Evolutionary conservation across 2,888 invertebrate species (phyloP).

Genomic region (Oscheius sp.): DNA sequence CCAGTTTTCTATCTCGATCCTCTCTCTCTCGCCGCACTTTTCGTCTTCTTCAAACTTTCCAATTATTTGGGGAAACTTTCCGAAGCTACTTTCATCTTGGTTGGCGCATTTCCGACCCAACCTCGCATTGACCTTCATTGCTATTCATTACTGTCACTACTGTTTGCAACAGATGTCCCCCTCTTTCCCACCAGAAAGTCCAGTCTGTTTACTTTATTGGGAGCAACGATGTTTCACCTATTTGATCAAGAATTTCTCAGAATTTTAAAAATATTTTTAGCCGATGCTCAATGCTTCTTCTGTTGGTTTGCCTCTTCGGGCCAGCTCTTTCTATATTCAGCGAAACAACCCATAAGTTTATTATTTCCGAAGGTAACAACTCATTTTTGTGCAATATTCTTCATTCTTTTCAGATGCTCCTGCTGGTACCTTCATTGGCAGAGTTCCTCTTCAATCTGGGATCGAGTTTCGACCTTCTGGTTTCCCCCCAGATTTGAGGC

Average conservation of each 20-base stretch:
- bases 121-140: conserved; percentile 24
- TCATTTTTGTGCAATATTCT: too few relatives aligned
- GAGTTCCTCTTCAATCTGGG: conserved; percentile 11
- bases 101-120: too few relatives aligned
- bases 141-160: conserved; percentile 26
- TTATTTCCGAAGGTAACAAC: conserved; percentile 14
- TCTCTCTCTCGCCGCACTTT: background rate
- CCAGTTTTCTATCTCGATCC: background rate
- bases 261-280: background rate
- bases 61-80: too few relatives aligned
- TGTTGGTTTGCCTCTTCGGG: conserved; percentile 19
- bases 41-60: background rate
- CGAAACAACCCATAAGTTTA: conserved; percentile 9
- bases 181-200: conserved; percentile 18
- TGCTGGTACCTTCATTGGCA: conserved; percentile 34
- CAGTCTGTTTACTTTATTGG: background rate
- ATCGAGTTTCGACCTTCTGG: conserved; percentile 38
- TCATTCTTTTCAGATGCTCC: conserved; percentile 42
- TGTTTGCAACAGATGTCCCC: conserved; percentile 23
- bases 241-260: background rate
- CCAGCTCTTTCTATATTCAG: background rate
- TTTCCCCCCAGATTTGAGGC: conserved; percentile 32
- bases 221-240: background rate
- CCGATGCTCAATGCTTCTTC: conserved; percentile 24
- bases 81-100: too few relatives aligned